phyloP scores from a whole-genome alignment of 2,113 vertebrate genomes.

The Lycaon pictus region DNA sequence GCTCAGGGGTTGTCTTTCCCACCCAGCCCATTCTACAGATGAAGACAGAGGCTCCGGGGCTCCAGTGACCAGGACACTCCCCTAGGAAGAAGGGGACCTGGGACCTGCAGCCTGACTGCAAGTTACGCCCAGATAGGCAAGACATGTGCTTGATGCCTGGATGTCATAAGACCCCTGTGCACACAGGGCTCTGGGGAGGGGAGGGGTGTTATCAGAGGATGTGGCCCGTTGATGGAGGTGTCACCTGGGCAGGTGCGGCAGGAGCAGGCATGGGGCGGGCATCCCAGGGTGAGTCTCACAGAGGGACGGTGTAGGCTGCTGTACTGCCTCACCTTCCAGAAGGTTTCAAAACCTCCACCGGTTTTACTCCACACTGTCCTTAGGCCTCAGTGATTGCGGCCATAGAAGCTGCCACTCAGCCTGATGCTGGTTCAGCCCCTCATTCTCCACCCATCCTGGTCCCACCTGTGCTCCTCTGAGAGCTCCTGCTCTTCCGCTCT shows the following conservation, averaged over 20 bases:
- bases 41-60: background rate
- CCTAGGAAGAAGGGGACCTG: no score
- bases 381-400: rapidly evolving
- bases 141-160: rapidly evolving
- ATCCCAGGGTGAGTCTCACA: background rate
- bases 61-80: background rate
- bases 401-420: no score
- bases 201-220: background rate
- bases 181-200: background rate
- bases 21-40: background rate
- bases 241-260: background rate
- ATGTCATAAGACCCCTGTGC: rapidly evolving
- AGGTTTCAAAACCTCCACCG: background rate
- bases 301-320: background rate
- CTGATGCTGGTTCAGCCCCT: no score
- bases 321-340: background rate
- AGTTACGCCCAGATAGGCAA: rapidly evolving
- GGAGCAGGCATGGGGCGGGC: rapidly evolving
- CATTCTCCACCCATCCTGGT: rapidly evolving
- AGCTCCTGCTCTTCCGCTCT: rapidly evolving
- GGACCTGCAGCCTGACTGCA: background rate
- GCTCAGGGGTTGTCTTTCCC: background rate
- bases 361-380: background rate
- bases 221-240: rapidly evolving
- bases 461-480: rapidly evolving